Evolutionary conservation across 1,140 invertebrate genomes (phyloP), one percentile per base, ranked within the genome.

Genomic region (Hyles vespertilio): DNA sequence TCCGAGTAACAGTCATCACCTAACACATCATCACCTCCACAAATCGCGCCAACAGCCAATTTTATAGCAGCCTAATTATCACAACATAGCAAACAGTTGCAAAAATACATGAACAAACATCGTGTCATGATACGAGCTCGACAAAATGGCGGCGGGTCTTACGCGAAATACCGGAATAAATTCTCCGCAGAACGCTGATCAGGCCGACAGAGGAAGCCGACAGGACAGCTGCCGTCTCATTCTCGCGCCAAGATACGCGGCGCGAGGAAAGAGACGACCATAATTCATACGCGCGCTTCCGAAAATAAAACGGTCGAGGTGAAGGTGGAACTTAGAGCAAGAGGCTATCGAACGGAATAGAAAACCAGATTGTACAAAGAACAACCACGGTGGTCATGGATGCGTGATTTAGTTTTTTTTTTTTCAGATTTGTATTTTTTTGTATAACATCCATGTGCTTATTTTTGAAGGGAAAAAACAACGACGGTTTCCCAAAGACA

Each of bases 111-210:
- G 7, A 5, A 47, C 46, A 47, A 47, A 11, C 40, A n/a, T n/a
- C n/a, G 3, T 22, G 40, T 54, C 34, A 33, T 43, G 52, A 54
- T 11, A 54, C 40, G 36, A 22, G 40, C 32, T 54, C 36, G 43
- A 54, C 66, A 72, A 74, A 56, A 77, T 77, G 74, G 74, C 74
- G 46, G 65, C 34, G 52, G 56, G 45, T 33, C 59, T 58, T 52
- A 63, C 47, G 61, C 45, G 51, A 61, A 72, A 72, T 74, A 78
- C 71, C 78, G 72, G 78, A 78, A 79, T 81, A 81, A 79, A 79
- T 74, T 79, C 72, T 74, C 59, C 45, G 64, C 70, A 71, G 69
- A 62, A 70, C 68, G 72, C 66, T 77, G 76, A 68, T 68, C 67
- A 72, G 67, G 59, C 65, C 32, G 6, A 53, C 61, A 56, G 51